Base-by-base conservation (phyloP, 2,888 invertebrate species). In the Lycia hirtaria region DNA sequence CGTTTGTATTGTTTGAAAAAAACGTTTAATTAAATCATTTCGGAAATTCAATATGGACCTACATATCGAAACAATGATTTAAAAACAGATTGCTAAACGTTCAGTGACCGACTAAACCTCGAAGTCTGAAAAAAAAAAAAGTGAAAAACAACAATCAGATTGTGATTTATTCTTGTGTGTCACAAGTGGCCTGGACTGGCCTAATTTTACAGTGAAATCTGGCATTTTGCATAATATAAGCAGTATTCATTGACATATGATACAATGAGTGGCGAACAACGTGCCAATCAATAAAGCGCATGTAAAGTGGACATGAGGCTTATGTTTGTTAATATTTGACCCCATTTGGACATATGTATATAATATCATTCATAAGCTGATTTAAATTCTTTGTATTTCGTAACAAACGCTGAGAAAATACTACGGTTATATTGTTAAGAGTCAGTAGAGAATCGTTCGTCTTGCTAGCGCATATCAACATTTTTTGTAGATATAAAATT, bases 151-250 rank as follows among this genome's bases (percentile, higher is more conserved):
- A 14, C 41, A 55, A 52, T 38, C 33, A 43, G 24, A 55, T 54
- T 22, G 40, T 32, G 40, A 56, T 59, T 53, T 62, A 60, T 60
- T 58, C 47, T 48, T 44, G 17, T 55, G 30, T 54, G 60, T 56
- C 54, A 48, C 45, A 35, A 47, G 44, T 47, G 40, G 52, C 40
- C 14, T 52, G 55, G 30, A 54, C 43, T 35, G 40, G 33, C 48
- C 55, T 30, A 33, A 65, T 65, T 60, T 57, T 12, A 65, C 44
- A 62, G 50, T 56, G 26, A 48, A 60, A 62, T 60, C 26, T 22
- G 38, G 10, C 32, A 45, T 54, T 60, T 44, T 38, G 56, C 62
- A 60, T 60, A 56, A 60, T 58, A 22, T 56, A 38, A 45, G 49
- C 61, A 52, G 40, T 35, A 53, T 26, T 37, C 49, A 35, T 35